phyloP scores from a whole-genome alignment of 2,888 invertebrate genomes.

The Pyrocoelia pectoralis region DNA sequence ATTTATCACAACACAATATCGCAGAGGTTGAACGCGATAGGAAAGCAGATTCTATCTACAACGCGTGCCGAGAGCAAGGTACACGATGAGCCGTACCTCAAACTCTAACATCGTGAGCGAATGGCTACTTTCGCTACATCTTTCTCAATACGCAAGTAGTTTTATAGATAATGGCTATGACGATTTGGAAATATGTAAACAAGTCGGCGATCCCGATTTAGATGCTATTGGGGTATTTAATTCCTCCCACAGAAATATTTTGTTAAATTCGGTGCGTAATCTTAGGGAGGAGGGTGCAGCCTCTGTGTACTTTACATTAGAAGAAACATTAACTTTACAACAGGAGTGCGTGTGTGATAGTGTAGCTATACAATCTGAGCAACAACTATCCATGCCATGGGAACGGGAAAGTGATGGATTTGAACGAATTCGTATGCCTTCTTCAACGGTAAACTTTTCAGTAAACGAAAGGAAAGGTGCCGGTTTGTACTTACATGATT shows the following conservation, averaged over 20 bases:
- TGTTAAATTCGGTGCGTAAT: slow-evolving; percentile 85
- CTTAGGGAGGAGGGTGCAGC: slow-evolving; percentile 93
- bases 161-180: slow-evolving; percentile 97
- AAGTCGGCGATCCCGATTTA: slow-evolving; percentile 93
- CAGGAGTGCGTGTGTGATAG: slow-evolving; percentile 66
- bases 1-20: slow-evolving; percentile 26
- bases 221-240: slow-evolving; percentile 94
- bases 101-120: slow-evolving; percentile 88
- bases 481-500: slow-evolving; percentile 65
- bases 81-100: slow-evolving; percentile 26
- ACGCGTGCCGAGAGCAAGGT: slow-evolving; percentile 18
- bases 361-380: slow-evolving; percentile 23
- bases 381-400: slow-evolving; percentile 59
- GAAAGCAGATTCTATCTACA: slow-evolving; percentile 24
- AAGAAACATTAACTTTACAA: slow-evolving; percentile 70
- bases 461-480: slow-evolving; percentile 44
- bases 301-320: slow-evolving; percentile 91
- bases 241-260: slow-evolving; percentile 79
- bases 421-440: slow-evolving; percentile 47
- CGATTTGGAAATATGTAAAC: slow-evolving; percentile 96
- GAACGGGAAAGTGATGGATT: slow-evolving; percentile 64
- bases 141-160: slow-evolving; percentile 91
- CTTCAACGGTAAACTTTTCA: slow-evolving; percentile 55
- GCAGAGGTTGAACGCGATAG: slow-evolving; percentile 24
- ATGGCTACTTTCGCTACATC: slow-evolving; percentile 90